Conservation (phyloP, 2,797 vertebrate genomes). For the Gouania willdenowi region DNA sequence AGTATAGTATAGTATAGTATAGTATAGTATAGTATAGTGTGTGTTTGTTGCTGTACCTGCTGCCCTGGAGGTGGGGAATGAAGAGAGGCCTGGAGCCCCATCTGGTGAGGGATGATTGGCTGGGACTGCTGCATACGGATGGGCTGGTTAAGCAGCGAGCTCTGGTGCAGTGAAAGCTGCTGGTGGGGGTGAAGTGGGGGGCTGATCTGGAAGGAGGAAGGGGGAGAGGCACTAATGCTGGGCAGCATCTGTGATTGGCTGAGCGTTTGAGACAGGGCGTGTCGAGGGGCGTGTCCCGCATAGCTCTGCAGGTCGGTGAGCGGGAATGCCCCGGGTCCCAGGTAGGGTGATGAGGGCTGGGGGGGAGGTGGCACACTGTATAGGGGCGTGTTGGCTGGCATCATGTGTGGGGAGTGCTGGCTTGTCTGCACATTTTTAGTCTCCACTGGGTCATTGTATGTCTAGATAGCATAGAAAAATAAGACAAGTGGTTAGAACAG, state of each 20-base stretch:
- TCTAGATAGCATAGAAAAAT: conserved; percentile 59
- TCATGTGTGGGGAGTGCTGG: conserved; percentile 86
- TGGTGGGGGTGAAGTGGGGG: conserved; percentile 87
- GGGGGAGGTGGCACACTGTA: conserved; percentile 85
- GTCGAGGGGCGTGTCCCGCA: conserved; percentile 81
- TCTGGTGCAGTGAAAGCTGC: conserved; percentile 93
- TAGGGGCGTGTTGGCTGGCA: conserved; percentile 87
- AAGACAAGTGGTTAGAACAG: not conserved
- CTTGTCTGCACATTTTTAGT: conserved; percentile 82
- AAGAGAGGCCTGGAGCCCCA: conserved; percentile 94
- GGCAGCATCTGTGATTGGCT: conserved; percentile 91
- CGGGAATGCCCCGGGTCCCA: conserved; percentile 86
- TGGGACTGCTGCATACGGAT: conserved; percentile 97
- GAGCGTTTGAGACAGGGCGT: conserved; percentile 86
- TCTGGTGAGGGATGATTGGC: conserved; percentile 91
- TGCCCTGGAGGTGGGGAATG: conserved; percentile 92
- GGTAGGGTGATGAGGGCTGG: conserved; percentile 86
- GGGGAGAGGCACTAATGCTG: conserved; percentile 92
- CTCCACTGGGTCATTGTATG: conserved; percentile 87
- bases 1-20: too few species aligned
- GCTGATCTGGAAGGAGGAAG: conserved; percentile 93
- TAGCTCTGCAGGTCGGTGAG: conserved; percentile 93
- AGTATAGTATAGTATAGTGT: too few species aligned
- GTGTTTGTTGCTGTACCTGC: conserved; percentile 75
- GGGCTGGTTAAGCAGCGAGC: conserved; percentile 89